Conservation (phyloP, 23 tunicate species). For the Aplidium turbinatum region DNA sequence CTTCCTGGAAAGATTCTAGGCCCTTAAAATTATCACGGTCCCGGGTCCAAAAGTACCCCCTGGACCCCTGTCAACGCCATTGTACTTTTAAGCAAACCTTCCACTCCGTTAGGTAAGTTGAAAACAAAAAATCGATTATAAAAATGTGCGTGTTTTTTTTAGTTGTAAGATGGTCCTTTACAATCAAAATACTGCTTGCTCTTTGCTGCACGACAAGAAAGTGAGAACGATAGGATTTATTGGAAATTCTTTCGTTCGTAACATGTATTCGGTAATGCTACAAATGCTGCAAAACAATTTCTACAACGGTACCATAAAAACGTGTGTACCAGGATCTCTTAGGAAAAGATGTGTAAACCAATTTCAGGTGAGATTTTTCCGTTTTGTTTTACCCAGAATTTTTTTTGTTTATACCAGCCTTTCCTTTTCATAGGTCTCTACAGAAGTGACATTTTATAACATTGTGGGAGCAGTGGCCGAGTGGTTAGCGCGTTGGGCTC, state of each 20-base stretch:
- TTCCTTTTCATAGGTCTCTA: too few relatives aligned
- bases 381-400: too few relatives aligned
- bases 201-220: slow-evolving; percentile 21
- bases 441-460: too few relatives aligned
- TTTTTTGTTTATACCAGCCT: too few relatives aligned
- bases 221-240: slow-evolving; percentile 39
- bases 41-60: too few relatives aligned
- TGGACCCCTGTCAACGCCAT: too few relatives aligned
- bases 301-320: slow-evolving; percentile 24
- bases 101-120: too few relatives aligned
- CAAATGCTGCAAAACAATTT: slow-evolving; percentile 38
- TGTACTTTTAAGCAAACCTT: too few relatives aligned
- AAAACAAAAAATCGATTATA: not conserved
- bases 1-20: too few relatives aligned
- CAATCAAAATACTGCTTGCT: slow-evolving; percentile 25
- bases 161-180: slow-evolving; percentile 38
- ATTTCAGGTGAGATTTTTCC: slow-evolving; percentile 28
- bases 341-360: slow-evolving; percentile 21
- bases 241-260: slow-evolving; percentile 42
- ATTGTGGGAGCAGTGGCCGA: too few relatives aligned
- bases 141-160: not conserved
- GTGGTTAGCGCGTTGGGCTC: too few relatives aligned
- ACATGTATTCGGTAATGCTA: slow-evolving; percentile 30
- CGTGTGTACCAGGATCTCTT: slow-evolving; percentile 20
- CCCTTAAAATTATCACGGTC: too few relatives aligned